Evolutionary conservation across 2,888 invertebrate genomes (phyloP), one percentile per base, ranked within the genome.

Genomic region (Hipparchia sbordonii): DNA sequence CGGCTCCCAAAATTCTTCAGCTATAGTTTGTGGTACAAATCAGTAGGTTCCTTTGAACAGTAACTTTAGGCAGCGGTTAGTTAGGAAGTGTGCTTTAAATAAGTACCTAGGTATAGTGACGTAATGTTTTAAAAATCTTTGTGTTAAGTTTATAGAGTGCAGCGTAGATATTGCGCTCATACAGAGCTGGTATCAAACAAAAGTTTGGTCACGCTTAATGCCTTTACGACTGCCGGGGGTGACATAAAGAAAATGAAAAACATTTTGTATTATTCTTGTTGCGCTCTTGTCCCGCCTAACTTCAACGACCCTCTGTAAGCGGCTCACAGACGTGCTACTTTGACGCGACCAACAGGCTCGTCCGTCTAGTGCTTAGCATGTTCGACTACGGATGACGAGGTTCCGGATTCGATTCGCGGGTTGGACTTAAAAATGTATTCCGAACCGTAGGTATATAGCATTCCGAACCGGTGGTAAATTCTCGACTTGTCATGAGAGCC

Each of bases 201-300:
- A 95, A 95, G 95, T 96, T 96, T 95, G 96, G 96, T 96, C 96
- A 96, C 96, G 96, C 95, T 96, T 96, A 97, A 97, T 96, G 96
- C 96, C 95, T 96, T 96, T 96, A 97, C 96, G 96, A 96, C 95
- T 95, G 95, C 95, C 96, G 95, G 91, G 96, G 96, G 96, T 96
- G 95, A 96, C 96, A 96, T 96, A 96, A 96, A 96, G 96, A 96
- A 96, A 97, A 97, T 97, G 96, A 96, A 97, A 96, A 96, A 96
- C 96, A 96, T 96, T 95, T 94, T 94, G 93, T 94, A 93, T 94
- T 94, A 94, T 94, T 94, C 94, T 94, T 94, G 93, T 93, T 94
- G 93, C 90, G 93, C 92, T 90, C 89, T 92, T 91, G 85, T 82
- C 87, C 86, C 91, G 90, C 88, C 89, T 86, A 91, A 91, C 89